These are phyloP conservation scores for Murina feae DNA, from an alignment of 2,113 vertebrate species.

Conservation along the genomic window DNA sequence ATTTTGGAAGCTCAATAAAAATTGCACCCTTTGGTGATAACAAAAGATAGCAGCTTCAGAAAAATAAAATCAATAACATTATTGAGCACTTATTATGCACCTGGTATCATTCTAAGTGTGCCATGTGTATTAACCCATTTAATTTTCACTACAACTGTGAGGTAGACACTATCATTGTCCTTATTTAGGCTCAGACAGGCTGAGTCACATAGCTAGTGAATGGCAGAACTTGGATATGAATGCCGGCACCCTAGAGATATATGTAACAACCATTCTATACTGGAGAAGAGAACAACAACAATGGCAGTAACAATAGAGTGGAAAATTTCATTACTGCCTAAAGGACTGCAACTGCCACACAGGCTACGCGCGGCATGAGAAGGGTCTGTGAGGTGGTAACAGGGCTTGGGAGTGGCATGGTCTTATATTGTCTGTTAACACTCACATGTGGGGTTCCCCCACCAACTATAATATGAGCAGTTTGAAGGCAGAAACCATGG, in stretches of 20 bases:
- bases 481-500: neutral
- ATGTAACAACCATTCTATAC: neutral
- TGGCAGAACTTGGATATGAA: neutral
- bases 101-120: neutral
- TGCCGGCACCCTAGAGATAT: neutral
- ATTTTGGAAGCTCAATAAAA: neutral
- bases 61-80: slow-evolving; percentile 37
- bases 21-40: neutral
- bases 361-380: neutral
- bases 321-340: neutral
- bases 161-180: neutral
- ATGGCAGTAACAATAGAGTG: neutral
- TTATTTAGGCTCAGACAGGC: neutral
- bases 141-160: neutral
- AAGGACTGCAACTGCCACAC: neutral
- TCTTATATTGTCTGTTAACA: neutral
- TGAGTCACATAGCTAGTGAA: slow-evolving; percentile 8
- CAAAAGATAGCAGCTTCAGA: neutral
- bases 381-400: no score
- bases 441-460: neutral
- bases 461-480: neutral
- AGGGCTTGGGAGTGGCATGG: no score
- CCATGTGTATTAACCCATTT: neutral
- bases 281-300: neutral
- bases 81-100: neutral